Evolutionary conservation across 2,888 invertebrate genomes (phyloP), one percentile per base, ranked within the genome.

Genomic region (Drosophila nigritarsus): DNA sequence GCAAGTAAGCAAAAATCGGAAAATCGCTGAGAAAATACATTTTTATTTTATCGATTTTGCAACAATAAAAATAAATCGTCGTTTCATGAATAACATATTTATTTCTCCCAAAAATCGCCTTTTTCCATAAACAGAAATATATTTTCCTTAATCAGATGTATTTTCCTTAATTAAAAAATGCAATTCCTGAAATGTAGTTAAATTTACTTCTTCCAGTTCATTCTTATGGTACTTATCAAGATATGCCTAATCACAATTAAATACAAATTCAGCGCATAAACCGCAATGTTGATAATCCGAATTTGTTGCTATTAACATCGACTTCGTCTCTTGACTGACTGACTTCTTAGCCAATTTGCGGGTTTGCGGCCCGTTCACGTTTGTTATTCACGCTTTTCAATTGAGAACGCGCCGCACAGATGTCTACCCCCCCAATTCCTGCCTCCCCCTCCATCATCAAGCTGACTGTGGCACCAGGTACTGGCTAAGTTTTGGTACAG

Each of bases 381-480:
- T 86, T 81, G 87, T 86, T 89, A 87, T 89, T 87, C 85, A 87
- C 85, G 89, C 89, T 85, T 85, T 85, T 85, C 85, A 85, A 85
- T 85, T 85, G 89, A 73, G 89, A 86, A 86, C 81, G 76, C 85
- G 86, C 88, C 82, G 88, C 85, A 62, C 87, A 82, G 85, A 79
- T 84, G 87, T 65, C 51, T 59, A 11, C 40, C 29, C 38, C 32
- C 18, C 56, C 49, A 34, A 24, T 18, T 20, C 40, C 15, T 13
- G 20, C 7, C n/a, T 6, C n/a, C n/a, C 42, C 9, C 13, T 20
- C 7, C 9, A 7, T 18, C 18, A 4, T 2, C 54, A 13, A 55
- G 11, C 7, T 13, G 1, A 45, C 45, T 45, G 45, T 45, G n/a
- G 36, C 53, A 42, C 34, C n/a, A 40, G 45, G 34, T 71, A 69